Conservation (phyloP, 1,140 invertebrate species). For the Papilio helenus region DNA sequence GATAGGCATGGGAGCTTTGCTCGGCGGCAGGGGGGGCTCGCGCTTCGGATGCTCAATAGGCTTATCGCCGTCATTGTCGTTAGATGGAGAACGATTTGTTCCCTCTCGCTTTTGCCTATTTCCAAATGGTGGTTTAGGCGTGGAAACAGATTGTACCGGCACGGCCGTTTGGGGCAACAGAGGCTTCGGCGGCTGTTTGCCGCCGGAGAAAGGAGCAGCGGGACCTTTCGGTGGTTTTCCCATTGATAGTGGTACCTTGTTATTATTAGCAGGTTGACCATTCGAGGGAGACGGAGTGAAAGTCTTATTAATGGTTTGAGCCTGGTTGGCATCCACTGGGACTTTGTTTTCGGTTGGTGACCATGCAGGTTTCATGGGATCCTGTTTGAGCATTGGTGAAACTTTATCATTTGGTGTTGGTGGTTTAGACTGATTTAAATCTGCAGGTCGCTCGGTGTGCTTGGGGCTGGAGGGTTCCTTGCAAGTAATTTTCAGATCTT, state of each 20-base stretch:
- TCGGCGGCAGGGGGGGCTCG: slow-evolving; percentile 70
- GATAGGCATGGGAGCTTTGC: slow-evolving; percentile 75
- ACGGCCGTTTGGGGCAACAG: slow-evolving; percentile 70
- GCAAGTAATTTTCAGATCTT: slow-evolving; percentile 76
- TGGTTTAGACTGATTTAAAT: slow-evolving; percentile 55
- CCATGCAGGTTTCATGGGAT: slow-evolving; percentile 70
- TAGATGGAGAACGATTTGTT: slow-evolving; percentile 70
- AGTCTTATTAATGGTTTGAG: slow-evolving; percentile 53
- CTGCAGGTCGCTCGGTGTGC: slow-evolving; percentile 56
- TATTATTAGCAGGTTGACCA: slow-evolving; percentile 49
- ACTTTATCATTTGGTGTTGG: slow-evolving; percentile 58
- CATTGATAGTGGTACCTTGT: slow-evolving; percentile 58
- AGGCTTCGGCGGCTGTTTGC: slow-evolving; percentile 66
- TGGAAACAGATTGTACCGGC: slow-evolving; percentile 71
- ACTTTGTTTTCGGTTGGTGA: slow-evolving; percentile 57
- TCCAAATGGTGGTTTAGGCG: slow-evolving; percentile 78
- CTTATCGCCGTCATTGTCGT: slow-evolving; percentile 63
- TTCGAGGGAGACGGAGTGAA: slow-evolving; percentile 57
- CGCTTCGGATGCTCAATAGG: slow-evolving; percentile 62
- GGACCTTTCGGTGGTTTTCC: slow-evolving; percentile 71
- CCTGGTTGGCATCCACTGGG: slow-evolving; percentile 47
- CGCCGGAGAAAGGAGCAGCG: slow-evolving; percentile 69
- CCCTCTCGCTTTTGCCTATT: slow-evolving; percentile 78
- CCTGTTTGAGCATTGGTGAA: slow-evolving; percentile 63
- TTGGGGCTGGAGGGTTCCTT: slow-evolving; percentile 74